Evolutionary conservation across 1,140 invertebrate species (phyloP), one percentile per base, ranked within the genome.

Genomic region (Drosophila rufa): DNA sequence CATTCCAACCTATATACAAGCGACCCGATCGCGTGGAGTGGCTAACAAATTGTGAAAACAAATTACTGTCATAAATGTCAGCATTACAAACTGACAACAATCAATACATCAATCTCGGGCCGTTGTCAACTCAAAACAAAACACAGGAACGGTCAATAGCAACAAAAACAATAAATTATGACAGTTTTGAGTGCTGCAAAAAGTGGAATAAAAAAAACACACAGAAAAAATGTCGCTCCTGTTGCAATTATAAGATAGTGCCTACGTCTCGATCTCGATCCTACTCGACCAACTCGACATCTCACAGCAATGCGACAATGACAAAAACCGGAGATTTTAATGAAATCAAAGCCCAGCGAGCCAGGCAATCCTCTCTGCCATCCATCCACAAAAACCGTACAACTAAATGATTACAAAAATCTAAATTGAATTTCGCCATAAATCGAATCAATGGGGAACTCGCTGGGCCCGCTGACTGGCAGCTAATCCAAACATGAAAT

Each of bases 41-140:
- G 68, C 69, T 80, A 80, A 87, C 83, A 87, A 87, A 87, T 89
- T 89, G 85, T 59, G 78, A 81, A 89, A 90, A 90, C 85, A 89
- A 89, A 89, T 89, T 90, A 89, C 85, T 90, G 85, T 90, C 85
- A 89, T 89, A 89, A 85, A 81, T 74, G 85, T 90, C 85, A 90
- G 70, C 85, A 89, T 89, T 90, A 89, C 85, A 84, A 90, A 84
- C 81, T 67, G 80, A 90, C 81, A 74, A 84, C 84, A 90, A 89
- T 90, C 85, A 81, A 90, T 89, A 81, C 85, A 89, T 90, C 85
- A 86, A 87, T 74, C 79, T 79, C 83, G 75, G 61, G 50, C 58
- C 60, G 68, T 79, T 86, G 82, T 85, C 82, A 85, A 55, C 36
- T 62, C 61, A 62, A 84, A 65, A 78, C 55, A 79, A 67, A 70